Percentiles rank a stretch among this genome's conserved stretches.
Evolutionary conservation across 2,888 invertebrate genomes (phyloP).

Genomic region (Hermodice carunculata): DNA sequence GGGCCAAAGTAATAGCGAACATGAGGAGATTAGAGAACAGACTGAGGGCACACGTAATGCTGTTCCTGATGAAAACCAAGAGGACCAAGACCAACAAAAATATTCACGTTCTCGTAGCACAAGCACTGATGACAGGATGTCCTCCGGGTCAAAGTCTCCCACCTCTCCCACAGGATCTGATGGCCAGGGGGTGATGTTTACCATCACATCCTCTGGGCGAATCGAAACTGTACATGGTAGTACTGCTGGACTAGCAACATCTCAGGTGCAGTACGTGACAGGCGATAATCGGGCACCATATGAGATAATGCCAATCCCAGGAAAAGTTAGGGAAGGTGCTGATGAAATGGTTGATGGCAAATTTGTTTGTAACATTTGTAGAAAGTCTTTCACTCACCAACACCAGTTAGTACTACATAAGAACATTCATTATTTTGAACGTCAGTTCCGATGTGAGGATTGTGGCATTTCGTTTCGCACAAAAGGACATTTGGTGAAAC

Average conservation of each 20-base stretch:
- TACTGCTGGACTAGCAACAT: background rate
- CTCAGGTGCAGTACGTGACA: conserved; percentile 18
- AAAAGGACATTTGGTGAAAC: conserved; percentile 92
- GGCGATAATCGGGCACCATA: conserved; percentile 22
- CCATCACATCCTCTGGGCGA: no score
- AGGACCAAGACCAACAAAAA: no score
- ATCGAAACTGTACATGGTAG: no score
- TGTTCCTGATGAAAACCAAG: no score
- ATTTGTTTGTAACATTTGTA: conserved; percentile 87
- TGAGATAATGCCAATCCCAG: conserved; percentile 35
- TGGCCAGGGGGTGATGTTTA: no score
- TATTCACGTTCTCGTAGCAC: no score
- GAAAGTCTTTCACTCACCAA: conserved; percentile 91
- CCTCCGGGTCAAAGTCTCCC: no score
- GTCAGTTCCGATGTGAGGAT: conserved; percentile 90
- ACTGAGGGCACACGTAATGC: no score
- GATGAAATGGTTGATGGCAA: conserved; percentile 49
- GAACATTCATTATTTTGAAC: conserved; percentile 95
- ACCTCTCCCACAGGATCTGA: no score
- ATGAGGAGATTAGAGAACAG: no score
- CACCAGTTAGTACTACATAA: conserved; percentile 91
- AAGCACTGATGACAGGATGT: no score
- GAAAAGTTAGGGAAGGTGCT: conserved; percentile 22
- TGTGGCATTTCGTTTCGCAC: conserved; percentile 93
- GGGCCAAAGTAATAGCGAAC: no score